These are phyloP conservation scores for Teleiodes luculella DNA, from an alignment of 2,888 invertebrate species.

Conservation along the genomic window DNA sequence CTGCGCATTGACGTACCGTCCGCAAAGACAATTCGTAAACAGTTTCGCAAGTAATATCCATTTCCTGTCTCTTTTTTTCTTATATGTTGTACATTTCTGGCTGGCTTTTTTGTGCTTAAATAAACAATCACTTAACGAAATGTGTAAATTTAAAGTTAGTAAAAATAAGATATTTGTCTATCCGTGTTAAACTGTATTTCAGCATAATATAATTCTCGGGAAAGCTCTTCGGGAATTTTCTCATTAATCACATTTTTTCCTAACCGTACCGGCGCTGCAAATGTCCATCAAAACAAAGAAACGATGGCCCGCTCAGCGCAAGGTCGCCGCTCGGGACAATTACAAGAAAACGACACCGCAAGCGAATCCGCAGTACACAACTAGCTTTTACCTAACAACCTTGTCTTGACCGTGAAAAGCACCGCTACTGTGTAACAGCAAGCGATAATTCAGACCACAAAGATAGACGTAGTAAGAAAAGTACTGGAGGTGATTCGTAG, in stretches of 20 bases:
- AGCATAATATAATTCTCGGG: too few relatives aligned
- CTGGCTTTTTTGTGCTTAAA: too few relatives aligned
- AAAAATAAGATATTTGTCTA: too few relatives aligned
- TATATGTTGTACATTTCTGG: too few relatives aligned
- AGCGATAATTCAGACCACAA: background rate
- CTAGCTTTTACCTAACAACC: constrained; percentile 40
- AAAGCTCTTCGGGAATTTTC: background rate
- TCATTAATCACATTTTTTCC: background rate
- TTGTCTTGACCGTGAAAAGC: constrained; percentile 67
- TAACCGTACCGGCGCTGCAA: constrained; percentile 1
- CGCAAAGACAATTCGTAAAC: background rate
- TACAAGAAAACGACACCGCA: constrained; percentile 48
- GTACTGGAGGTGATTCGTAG: too few relatives aligned
- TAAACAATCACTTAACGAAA: too few relatives aligned
- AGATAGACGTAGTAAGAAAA: too few relatives aligned
- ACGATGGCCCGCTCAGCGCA: constrained; percentile 21
- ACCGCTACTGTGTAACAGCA: constrained; percentile 3
- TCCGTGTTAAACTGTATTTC: too few relatives aligned
- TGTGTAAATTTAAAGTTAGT: too few relatives aligned
- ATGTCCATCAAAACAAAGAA: constrained; percentile 14
- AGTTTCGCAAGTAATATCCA: background rate
- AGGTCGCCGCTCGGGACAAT: constrained; percentile 45
- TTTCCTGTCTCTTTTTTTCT: too few relatives aligned
- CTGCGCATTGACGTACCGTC: constrained; percentile 9
- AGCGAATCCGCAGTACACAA: constrained; percentile 33